These are phyloP conservation scores for Actinostola sp. DNA, from an alignment of 92 coral and sea anemone genomes.

Conservation along the genomic window DNA sequence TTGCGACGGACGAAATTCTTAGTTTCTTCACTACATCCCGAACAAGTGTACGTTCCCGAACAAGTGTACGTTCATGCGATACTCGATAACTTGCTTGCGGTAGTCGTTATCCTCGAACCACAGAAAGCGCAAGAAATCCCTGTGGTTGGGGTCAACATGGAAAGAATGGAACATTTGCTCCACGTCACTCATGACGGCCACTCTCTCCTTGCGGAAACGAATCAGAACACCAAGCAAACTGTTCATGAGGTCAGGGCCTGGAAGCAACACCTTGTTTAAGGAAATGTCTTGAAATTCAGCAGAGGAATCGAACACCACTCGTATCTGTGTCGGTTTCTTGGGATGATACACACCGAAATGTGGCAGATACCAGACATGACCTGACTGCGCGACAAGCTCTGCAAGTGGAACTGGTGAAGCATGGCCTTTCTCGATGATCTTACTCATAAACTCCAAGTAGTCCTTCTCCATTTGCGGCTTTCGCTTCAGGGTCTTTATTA, in stretches of 20 bases:
- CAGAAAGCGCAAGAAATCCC: constrained; percentile 61
- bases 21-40: constrained; percentile 51
- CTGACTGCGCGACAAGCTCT: constrained; percentile 24
- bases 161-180: constrained; percentile 45
- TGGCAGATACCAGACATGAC: constrained; percentile 58
- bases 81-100: constrained; percentile 46
- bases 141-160: constrained; percentile 59
- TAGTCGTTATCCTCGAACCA: constrained; percentile 62
- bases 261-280: constrained; percentile 52
- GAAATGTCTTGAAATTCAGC: constrained; percentile 48
- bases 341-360: constrained; percentile 63
- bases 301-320: constrained; percentile 61
- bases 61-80: constrained; percentile 71
- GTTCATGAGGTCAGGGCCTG: constrained; percentile 70
- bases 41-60: constrained; percentile 62
- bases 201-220: constrained; percentile 29
- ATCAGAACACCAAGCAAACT: constrained; percentile 55
- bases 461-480: no score
- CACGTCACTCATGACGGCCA: constrained; percentile 37
- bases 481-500: no score
- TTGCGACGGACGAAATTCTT: constrained; percentile 29
- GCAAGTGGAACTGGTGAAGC: constrained; percentile 44
- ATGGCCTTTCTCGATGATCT: constrained; percentile 56
- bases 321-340: constrained; percentile 54
- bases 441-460: constrained; percentile 69